Evolutionary conservation across 2,113 vertebrate genomes (phyloP), one percentile per base, ranked within the genome.

Genomic region (Lepisosteus osseus): DNA sequence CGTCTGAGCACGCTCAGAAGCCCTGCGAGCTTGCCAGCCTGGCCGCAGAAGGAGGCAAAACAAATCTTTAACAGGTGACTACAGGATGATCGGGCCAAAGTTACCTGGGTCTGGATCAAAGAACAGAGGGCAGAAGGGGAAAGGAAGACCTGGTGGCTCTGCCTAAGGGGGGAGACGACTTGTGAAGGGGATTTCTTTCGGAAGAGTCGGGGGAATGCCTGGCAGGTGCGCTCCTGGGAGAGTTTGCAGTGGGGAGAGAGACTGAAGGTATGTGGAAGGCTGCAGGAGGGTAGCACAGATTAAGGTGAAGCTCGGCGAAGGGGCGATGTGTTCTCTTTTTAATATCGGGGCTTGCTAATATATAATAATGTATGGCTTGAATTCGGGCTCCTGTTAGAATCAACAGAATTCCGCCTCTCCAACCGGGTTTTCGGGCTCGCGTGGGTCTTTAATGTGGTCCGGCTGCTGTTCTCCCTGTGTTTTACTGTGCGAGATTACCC

Each of bases 141-240:
- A 73, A 72, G 71, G 13, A 47, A 13, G 11, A 67, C 47, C 9
- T 1, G 47, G 47, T 51, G 47, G 47, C 9, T 9, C 47, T 5
- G 47, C 47, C 5, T 9, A 9, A 9, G 47, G 67, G 41, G 40
- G 56, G 74, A 61, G 71, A 57, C 17, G 61, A 73, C 65, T 74
- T 70, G 69, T 67, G 77, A 78, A 72, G 74, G 73, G 74, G 74
- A 70, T 70, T 74, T 78, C 68, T 72, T 67, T 59, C 47, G 63
- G 72, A 68, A 74, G 76, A 71, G 77, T 54, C 54, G 72, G 71
- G 73, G 75, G 66, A 72, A 72, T 47, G 77, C 69, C 72, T 68
- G 9, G 81, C 82, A 86, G 84, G 81, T 86, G 84, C 76, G 80
- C 82, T 61, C 71, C 72, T 57, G 14, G 42, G 42, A 54, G 67